Conservation (phyloP, 2,113 vertebrate genomes). For the Percopsis transmontana region DNA sequence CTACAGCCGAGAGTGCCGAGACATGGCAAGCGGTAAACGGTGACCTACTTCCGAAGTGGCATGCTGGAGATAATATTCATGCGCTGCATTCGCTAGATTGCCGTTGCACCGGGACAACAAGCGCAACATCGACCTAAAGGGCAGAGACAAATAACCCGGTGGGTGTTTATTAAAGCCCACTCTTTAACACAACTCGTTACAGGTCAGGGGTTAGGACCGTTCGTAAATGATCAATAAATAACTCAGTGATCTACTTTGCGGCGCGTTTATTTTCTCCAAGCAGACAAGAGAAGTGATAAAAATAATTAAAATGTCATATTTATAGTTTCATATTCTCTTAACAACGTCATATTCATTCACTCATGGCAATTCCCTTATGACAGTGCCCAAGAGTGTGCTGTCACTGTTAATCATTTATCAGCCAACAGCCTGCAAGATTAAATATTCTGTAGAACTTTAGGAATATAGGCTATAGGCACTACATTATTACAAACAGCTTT, state of each 20-base stretch:
- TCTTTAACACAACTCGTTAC: neutral
- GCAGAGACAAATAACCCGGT: slow-evolving; percentile 12
- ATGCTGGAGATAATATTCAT: slow-evolving; percentile 73
- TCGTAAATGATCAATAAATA: neutral
- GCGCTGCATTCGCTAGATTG: slow-evolving; percentile 61
- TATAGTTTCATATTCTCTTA: slow-evolving; percentile 50
- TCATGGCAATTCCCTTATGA: slow-evolving; percentile 1
- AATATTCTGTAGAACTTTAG: too few relatives aligned
- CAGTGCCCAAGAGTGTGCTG: slow-evolving; percentile 40
- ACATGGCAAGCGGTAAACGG: slow-evolving; percentile 62
- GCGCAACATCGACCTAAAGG: slow-evolving; percentile 6
- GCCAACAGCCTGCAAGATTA: slow-evolving; percentile 9
- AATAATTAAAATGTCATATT: slow-evolving; percentile 57
- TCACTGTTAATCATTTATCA: slow-evolving; percentile 34
- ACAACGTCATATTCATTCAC: slow-evolving; percentile 48
- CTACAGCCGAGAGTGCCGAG: slow-evolving; percentile 62
- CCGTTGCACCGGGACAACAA: slow-evolving; percentile 66
- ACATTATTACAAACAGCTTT: neutral
- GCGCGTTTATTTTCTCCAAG: neutral
- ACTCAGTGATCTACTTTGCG: neutral
- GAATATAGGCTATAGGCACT: neutral
- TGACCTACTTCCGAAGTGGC: slow-evolving; percentile 79
- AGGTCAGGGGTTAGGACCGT: neutral
- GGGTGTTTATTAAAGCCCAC: slow-evolving; percentile 15
- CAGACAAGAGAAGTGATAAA: slow-evolving; percentile 30